Conservation (phyloP, 1,140 invertebrate species). For the Pentalonia nigronervosa region DNA sequence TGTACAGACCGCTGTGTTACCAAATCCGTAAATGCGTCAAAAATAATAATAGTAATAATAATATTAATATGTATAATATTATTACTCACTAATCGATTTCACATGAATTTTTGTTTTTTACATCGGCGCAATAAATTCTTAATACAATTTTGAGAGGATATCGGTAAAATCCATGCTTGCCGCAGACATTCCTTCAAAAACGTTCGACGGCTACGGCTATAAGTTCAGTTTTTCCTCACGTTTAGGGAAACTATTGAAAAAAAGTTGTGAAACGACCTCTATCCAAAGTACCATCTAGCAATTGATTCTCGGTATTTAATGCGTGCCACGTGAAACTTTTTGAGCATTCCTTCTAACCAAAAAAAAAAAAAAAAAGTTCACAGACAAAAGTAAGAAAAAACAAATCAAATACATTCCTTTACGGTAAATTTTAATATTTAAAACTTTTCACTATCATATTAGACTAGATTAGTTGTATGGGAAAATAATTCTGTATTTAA, state of each 20-base stretch:
- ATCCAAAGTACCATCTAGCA: not conserved
- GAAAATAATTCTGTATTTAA: not conserved
- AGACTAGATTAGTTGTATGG: not conserved
- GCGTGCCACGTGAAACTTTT: not conserved
- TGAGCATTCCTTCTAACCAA: not conserved
- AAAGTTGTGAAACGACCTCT: not conserved
- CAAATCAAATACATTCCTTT: not conserved
- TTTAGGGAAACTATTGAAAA: not conserved
- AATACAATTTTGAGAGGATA: not conserved
- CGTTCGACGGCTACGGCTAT: not conserved
- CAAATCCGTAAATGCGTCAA: not conserved
- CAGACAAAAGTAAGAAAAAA: not conserved
- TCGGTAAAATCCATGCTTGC: not conserved
- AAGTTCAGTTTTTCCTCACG: not conserved
- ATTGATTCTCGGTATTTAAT: not conserved
- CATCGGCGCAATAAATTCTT: not conserved
- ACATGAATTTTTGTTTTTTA: not conserved
- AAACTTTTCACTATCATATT: not conserved
- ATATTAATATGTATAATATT: not conserved
- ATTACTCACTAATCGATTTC: not conserved
- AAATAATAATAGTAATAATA: not conserved
- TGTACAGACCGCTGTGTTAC: not conserved
- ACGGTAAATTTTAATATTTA: not conserved
- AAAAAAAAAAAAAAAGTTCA: not conserved
- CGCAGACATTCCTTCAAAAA: constrained; percentile 9